A percentile compares a stretch with the other conserved stretches of the same genome.
phyloP scores from a whole-genome alignment of 2,888 invertebrate genomes.

The Drosophila subquinaria region DNA sequence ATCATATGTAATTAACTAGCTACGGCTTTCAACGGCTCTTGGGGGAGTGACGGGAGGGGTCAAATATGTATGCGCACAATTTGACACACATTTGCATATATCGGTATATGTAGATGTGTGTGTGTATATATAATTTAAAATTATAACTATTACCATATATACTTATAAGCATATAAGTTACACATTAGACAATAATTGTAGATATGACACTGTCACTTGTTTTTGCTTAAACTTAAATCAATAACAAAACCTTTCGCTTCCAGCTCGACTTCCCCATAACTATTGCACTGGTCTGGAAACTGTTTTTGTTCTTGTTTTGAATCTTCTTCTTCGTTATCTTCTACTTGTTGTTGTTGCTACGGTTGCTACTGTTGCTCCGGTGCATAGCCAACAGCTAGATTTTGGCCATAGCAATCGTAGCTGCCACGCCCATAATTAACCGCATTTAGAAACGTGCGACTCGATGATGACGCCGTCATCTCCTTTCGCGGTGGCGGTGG shows the following conservation, averaged over 20 bases:
- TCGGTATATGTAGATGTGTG: constrained; percentile 16
- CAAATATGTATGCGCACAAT: constrained; percentile 25
- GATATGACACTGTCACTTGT: constrained; percentile 82
- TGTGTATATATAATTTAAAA: constrained; percentile 65
- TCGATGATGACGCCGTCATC: constrained; percentile 7
- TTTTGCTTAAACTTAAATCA: constrained; percentile 52
- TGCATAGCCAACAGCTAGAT: constrained; percentile 61
- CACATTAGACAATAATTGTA: constrained; percentile 75
- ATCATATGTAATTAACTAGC: constrained; percentile 54
- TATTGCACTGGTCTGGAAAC: constrained; percentile 76
- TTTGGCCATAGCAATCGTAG: constrained; percentile 73
- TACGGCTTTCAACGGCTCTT: constrained; percentile 53
- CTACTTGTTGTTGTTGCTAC: constrained; percentile 20
- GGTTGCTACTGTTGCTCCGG: constrained; percentile 26
- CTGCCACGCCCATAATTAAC: constrained; percentile 53
- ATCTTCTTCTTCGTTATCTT: constrained; percentile 22
- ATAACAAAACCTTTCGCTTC: constrained; percentile 59
- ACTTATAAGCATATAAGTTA: constrained; percentile 50
- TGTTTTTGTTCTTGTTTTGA: constrained; percentile 40
- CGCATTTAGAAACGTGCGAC: constrained; percentile 36
- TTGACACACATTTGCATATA: constrained; percentile 2
- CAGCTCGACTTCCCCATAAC: constrained; percentile 53
- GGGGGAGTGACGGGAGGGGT: constrained; percentile 1
- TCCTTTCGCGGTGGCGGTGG: constrained; percentile 78
- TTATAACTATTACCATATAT: constrained; percentile 66